Conservation (phyloP, 1,140 invertebrate species). For the Leptinotarsa lineolata region DNA sequence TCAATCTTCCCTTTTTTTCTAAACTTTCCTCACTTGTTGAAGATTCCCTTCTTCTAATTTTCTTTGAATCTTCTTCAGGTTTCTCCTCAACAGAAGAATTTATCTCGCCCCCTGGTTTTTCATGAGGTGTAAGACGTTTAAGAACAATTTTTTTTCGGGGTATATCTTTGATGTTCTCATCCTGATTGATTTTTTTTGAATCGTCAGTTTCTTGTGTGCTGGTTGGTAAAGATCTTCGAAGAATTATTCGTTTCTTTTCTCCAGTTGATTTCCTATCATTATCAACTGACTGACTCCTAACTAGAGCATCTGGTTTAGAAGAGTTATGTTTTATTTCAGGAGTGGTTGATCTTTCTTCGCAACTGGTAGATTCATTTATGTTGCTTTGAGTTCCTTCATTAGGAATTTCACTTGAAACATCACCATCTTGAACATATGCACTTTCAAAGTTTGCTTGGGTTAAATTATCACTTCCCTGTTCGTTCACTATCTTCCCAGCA, state of each 20-base stretch:
- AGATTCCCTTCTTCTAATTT: conserved; percentile 20
- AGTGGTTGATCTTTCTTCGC: conserved; percentile 20
- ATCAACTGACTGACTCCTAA: neutral
- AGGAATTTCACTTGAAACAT: neutral
- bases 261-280: neutral
- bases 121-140: conserved; percentile 30
- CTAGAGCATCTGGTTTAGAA: neutral
- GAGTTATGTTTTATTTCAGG: conserved; percentile 9
- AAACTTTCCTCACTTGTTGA: conserved; percentile 22
- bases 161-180: conserved; percentile 17
- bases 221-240: neutral
- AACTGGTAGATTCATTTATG: neutral
- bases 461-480: conserved; percentile 22
- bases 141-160: conserved; percentile 31
- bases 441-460: conserved; percentile 20
- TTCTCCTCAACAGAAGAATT: conserved; percentile 22
- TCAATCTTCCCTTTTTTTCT: conserved; percentile 25
- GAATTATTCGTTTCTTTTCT: conserved; percentile 15
- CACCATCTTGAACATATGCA: conserved; percentile 10
- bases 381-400: neutral
- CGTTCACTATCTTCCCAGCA: conserved; percentile 20
- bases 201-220: neutral
- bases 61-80: neutral
- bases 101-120: neutral
- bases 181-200: neutral